A percentile compares a stretch with the other conserved stretches of the same genome.
phyloP scores from a whole-genome alignment of 2,888 invertebrate species.

The Apocheima hispidaria region DNA sequence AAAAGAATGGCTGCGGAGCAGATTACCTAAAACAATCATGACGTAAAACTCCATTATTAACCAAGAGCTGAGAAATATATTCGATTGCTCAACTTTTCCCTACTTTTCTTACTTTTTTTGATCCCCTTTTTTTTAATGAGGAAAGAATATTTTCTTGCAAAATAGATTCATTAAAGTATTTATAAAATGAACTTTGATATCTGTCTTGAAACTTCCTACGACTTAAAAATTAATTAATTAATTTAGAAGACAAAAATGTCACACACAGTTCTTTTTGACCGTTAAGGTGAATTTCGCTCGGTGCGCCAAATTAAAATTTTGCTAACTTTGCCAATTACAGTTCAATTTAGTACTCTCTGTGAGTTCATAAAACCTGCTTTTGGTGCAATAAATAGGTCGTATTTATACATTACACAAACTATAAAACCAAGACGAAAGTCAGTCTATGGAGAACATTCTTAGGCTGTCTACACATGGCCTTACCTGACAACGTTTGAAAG shows the following conservation, averaged over 20 bases:
- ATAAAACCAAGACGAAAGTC: too few species aligned
- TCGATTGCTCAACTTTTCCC: conserved; percentile 9
- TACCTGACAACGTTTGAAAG: too few species aligned
- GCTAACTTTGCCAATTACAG: too few species aligned
- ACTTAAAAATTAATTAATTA: conserved; percentile 28
- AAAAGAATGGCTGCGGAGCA: conserved; percentile 34
- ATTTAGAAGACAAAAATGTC: conserved; percentile 23
- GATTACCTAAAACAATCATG: conserved; percentile 39
- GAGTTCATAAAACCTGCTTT: too few species aligned
- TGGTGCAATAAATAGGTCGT: too few species aligned
- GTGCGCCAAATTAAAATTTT: too few species aligned
- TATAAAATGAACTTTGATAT: conserved; percentile 25
- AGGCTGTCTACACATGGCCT: too few species aligned
- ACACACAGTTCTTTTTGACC: not conserved
- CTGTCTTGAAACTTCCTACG: conserved; percentile 17
- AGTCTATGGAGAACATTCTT: too few species aligned
- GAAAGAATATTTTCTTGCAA: conserved; percentile 3
- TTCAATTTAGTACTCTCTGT: too few species aligned
- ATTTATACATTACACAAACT: too few species aligned
- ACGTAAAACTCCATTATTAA: conserved; percentile 35
- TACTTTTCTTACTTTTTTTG: conserved; percentile 8
- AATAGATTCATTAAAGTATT: conserved; percentile 35
- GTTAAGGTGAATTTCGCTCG: conserved; percentile 8
- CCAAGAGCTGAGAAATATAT: conserved; percentile 12
- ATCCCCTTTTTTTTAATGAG: conserved; percentile 15